Percentiles rank a stretch among this genome's conserved stretches.
Evolutionary conservation across 2,113 vertebrate genomes (phyloP).

Genomic region (Mesoclemmys tuberculata): DNA sequence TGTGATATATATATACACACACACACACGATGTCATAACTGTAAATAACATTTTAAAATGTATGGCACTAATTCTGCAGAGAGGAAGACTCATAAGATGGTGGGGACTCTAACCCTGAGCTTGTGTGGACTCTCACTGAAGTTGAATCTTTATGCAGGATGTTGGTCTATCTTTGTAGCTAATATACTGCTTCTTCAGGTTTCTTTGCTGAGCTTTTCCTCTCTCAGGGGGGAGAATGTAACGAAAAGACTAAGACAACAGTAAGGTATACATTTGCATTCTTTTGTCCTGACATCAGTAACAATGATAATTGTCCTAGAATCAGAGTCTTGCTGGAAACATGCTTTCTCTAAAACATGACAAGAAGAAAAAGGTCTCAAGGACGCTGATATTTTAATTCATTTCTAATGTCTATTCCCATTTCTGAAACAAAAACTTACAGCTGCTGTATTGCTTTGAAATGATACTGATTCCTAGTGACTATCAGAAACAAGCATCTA

Average conservation of each 20-base stretch:
- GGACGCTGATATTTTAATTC: not conserved
- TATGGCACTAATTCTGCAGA: not conserved
- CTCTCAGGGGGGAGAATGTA: not conserved
- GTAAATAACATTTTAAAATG: not conserved
- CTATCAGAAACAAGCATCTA: slow-evolving; percentile 6
- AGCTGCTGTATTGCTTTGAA: not conserved
- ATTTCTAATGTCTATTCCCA: not conserved
- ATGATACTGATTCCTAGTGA: not conserved
- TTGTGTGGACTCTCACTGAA: not conserved
- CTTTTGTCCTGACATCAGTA: not conserved
- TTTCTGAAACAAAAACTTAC: slow-evolving; percentile 14
- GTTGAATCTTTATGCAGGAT: not conserved
- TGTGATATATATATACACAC: not conserved
- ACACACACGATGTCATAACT: not conserved
- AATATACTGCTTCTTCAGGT: rapidly evolving
- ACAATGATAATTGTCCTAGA: not conserved
- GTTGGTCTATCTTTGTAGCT: not conserved
- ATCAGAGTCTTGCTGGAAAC: rapidly evolving
- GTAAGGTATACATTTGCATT: not conserved
- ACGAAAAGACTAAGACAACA: not conserved
- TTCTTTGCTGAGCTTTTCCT: not conserved
- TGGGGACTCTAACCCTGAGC: not conserved
- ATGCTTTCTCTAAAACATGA: not conserved
- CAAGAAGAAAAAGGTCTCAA: not conserved
- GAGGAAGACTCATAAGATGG: not conserved